Base-by-base conservation (phyloP, 2,113 vertebrate species). In the Apeltes quadracus region DNA sequence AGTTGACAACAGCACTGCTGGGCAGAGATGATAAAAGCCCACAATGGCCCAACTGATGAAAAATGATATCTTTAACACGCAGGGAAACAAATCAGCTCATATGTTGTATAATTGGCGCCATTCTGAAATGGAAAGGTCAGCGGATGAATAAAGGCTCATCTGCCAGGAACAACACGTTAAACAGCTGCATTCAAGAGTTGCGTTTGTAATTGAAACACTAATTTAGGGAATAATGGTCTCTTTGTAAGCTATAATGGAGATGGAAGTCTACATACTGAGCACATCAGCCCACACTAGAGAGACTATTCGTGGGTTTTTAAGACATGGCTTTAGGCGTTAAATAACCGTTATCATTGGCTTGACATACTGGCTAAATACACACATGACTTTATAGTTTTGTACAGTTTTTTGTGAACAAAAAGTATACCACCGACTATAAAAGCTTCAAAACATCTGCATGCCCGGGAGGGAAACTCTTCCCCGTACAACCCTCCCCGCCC, bases 81-180 rank as follows among this genome's bases (percentile, higher is more conserved):
- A 43, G 29, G 32, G 75, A 77, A 77, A 78, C 63, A 75, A 87
- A 84, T 58, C 55, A 1, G 25, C 82, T 76, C 63, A 53, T 56
- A 64, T 67, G 43, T 59, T 80, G 77, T 71, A 70, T 79, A 61
- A 87, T 82, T 69, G 61, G 64, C 15, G 39, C 50, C 51, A 64
- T 80, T 66, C 75, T 78, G 70, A 79, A 84, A 61, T 20, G 72
- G 71, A 85, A 81, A 69, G 66, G 66, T 83, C 81, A 75, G 75
- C 81, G 83, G 74, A 73, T 85, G 69, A 84, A 76, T 83, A 88
- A 90, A 87, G 77, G 84, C 41, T 34, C 67, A 73, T 72, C 25
- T 36, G 54, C 70, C 34, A 55, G 79, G 51, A 78, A 38, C 55
- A 32, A 69, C 25, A 72, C 43, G 72, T 68, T 72, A 56, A 83